Base-by-base conservation (phyloP, 2,797 vertebrate species). In the Hippocampus kuda region DNA sequence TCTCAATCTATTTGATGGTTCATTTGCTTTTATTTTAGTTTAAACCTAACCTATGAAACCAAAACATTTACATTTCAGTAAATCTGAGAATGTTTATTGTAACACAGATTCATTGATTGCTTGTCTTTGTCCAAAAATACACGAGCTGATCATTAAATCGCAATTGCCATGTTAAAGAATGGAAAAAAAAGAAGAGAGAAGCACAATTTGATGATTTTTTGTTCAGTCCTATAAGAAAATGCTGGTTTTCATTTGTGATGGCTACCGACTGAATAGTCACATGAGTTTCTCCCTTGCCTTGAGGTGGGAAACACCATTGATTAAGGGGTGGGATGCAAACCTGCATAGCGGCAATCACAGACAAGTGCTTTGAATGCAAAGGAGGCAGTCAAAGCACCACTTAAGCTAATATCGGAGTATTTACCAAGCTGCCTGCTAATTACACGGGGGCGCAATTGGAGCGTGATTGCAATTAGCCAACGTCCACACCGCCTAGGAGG, bases 401-500 rank as follows among this genome's bases (percentile, higher is more conserved):
- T 80, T 75, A 30, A 78, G 76, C 81, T 81, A 81, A 82, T 80
- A 75, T 72, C 79, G 68, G 81, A 79, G 81, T 87, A 86, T 87
- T 84, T 83, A 84, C 81, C 75, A 74, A 86, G 84, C 71, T 80
- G 71, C 61, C 75, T 77, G 66, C 82, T 86, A 86, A 88, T 88
- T 83, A 81, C 82, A 84, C 80, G 73, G 79, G 79, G 80, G 62
- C 70, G 77, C 81, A 86, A 86, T 85, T 83, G 12, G 73, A 76
- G 77, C 76, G 82, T 82, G 85, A 87, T 89, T 86, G 86, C 85
- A 88, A 88, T 82, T 85, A 85, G 79, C 79, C 18, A 77, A 73
- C 42, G 74, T 84, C 83, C 84, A 82, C 79, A 80, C 76, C 34
- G 73, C 75, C 66, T 69, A 53, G 66, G 30, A 6, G 30, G 59